Percentiles rank a stretch among this genome's conserved stretches.
Conservation (phyloP, 1,140 invertebrate genomes). For the Tetraneura akinire region DNA sequence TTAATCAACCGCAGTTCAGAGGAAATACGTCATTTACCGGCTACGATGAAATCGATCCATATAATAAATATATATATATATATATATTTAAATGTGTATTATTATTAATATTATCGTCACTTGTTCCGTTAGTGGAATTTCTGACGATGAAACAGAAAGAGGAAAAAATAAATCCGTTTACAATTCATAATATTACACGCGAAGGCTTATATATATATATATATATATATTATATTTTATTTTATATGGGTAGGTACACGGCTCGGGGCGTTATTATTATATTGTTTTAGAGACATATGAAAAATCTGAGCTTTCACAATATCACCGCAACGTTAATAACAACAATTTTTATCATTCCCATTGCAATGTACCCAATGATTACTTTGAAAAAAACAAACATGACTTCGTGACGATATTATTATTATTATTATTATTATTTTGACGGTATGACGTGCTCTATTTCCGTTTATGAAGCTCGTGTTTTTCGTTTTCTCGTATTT, state of each 20-base stretch:
- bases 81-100: no score
- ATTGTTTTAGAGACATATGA: slow-evolving; percentile 10
- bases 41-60: no score
- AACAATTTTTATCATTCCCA: not conserved
- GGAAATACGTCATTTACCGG: no score
- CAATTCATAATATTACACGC: no score
- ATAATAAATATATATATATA: no score
- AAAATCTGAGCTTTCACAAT: slow-evolving; percentile 19
- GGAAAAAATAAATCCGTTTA: no score
- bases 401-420: not conserved
- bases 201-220: no score
- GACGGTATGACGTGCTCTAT: not conserved
- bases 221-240: not conserved
- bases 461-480: no score
- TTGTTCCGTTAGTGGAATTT: not conserved
- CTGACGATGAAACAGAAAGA: not conserved
- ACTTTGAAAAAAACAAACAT: slow-evolving; percentile 11
- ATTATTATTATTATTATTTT: no score
- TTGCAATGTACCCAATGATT: slow-evolving; percentile 18
- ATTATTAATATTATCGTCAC: not conserved
- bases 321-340: not conserved
- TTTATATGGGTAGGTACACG: not conserved
- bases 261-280: not conserved
- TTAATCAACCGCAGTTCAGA: no score
- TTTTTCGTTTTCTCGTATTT: no score